Conservation (phyloP, 2,797 vertebrate species). For the Acanthurus tractus region DNA sequence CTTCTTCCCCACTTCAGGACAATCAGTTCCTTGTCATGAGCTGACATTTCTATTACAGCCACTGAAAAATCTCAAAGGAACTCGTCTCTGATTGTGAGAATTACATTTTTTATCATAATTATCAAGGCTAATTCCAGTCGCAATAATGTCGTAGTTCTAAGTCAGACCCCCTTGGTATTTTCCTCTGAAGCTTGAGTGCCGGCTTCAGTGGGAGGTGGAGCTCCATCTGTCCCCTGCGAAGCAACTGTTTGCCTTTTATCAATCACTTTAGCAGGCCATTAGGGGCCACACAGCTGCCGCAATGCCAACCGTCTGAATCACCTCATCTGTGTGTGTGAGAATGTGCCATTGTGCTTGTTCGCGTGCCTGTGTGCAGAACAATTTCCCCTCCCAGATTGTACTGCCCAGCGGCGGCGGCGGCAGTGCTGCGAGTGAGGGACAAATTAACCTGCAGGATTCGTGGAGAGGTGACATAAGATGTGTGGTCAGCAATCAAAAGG, state of each 20-base stretch:
- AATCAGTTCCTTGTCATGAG: conserved; percentile 38
- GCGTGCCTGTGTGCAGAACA: conserved; percentile 34
- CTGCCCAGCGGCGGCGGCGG: conserved; percentile 37
- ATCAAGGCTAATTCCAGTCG: conserved; percentile 63
- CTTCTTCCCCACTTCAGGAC: background rate
- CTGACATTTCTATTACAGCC: conserved; percentile 36
- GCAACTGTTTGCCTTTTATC: conserved; percentile 81
- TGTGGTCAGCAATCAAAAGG: conserved; percentile 76
- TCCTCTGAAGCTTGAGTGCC: conserved; percentile 55
- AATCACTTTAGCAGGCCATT: conserved; percentile 80
- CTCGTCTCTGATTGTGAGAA: conserved; percentile 53
- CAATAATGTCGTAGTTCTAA: conserved; percentile 52
- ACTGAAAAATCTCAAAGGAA: conserved; percentile 59
- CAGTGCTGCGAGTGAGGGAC: conserved; percentile 34
- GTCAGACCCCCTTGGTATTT: conserved; percentile 41
- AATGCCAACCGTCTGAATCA: conserved; percentile 71
- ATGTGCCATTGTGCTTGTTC: conserved; percentile 53
- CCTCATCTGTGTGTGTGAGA: conserved; percentile 64
- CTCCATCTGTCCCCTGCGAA: conserved; percentile 74
- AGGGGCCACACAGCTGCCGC: conserved; percentile 74
- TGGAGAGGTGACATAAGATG: conserved; percentile 70
- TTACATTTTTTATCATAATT: conserved; percentile 50
- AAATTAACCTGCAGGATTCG: conserved; percentile 76
- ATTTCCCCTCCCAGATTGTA: conserved; percentile 49
- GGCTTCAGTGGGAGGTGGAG: conserved; percentile 65